Evolutionary conservation across 2,888 invertebrate genomes (phyloP).

Genomic region (Sarcophaga variegata): DNA sequence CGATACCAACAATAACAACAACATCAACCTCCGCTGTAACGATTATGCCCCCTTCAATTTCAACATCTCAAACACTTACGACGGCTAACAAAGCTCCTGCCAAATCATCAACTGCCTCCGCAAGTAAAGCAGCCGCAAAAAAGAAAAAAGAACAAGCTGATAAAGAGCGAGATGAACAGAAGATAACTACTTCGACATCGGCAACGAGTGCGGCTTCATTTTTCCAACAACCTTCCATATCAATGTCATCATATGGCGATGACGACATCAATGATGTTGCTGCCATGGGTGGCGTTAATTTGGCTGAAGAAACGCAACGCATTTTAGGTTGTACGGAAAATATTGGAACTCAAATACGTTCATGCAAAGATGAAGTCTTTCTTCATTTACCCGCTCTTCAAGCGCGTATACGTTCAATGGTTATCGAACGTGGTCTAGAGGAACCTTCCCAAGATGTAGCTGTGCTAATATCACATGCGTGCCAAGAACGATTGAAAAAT

Average conservation of each 20-base stretch:
- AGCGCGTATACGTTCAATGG: conserved; percentile 88
- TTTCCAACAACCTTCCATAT: conserved; percentile 83
- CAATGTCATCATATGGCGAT: conserved; percentile 86
- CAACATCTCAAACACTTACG: conserved; percentile 59
- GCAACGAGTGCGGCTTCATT: conserved; percentile 79
- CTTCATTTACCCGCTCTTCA: conserved; percentile 90
- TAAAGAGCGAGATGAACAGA: conserved; percentile 78
- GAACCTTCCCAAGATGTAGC: conserved; percentile 94
- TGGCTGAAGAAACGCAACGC: conserved; percentile 97
- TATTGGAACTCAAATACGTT: conserved; percentile 93
- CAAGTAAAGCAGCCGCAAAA: conserved; percentile 84
- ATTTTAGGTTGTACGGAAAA: conserved; percentile 95
- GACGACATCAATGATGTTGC: conserved; percentile 99
- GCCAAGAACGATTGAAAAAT: conserved; percentile 95
- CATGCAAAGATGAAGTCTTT: conserved; percentile 96
- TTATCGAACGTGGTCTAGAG: conserved; percentile 90
- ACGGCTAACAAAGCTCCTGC: conserved; percentile 74
- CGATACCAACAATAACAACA: conserved; percentile 55
- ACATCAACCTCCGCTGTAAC: conserved; percentile 20
- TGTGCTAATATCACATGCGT: conserved; percentile 94
- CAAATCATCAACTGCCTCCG: conserved; percentile 81
- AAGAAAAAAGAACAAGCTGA: conserved; percentile 90
- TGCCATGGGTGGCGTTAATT: conserved; percentile 99
- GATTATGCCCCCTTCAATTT: conserved; percentile 49
- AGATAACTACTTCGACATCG: conserved; percentile 70